A percentile compares a stretch with the other conserved stretches of the same genome.
phyloP scores from a whole-genome alignment of 2,888 invertebrate genomes.

The Thera britannica region DNA sequence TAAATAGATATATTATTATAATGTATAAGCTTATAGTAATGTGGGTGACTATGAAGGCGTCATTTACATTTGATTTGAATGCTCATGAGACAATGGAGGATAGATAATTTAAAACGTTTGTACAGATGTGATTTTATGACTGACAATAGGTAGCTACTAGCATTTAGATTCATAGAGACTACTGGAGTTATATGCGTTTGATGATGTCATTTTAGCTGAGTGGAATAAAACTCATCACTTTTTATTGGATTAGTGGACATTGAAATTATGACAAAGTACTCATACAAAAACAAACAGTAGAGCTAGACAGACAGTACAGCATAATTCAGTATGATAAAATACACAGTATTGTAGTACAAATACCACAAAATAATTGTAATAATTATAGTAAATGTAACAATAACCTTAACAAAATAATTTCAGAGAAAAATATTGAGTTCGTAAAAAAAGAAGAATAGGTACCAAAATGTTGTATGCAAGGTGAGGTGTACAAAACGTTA shows the following conservation, averaged over 20 bases:
- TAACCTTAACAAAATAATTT: background rate
- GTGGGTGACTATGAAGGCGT: conserved; percentile 50
- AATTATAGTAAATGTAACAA: background rate
- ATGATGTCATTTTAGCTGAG: conserved; percentile 33
- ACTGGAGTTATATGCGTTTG: conserved; percentile 29
- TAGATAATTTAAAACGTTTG: conserved; percentile 53
- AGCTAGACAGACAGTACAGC: too few relatives aligned
- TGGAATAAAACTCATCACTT: conserved; percentile 4
- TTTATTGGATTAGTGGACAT: conserved; percentile 1
- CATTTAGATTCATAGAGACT: conserved; percentile 51
- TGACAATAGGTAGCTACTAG: conserved; percentile 46
- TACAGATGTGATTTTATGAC: conserved; percentile 50
- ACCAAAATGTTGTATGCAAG: background rate
- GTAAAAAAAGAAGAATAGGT: background rate
- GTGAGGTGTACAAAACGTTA: conserved; percentile 34
- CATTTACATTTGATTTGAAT: conserved; percentile 61
- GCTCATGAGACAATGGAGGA: conserved; percentile 58
- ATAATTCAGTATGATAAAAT: too few relatives aligned
- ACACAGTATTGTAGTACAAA: too few relatives aligned
- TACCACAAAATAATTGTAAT: background rate
- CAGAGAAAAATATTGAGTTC: background rate
- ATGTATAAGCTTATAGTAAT: conserved; percentile 28
- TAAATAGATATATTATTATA: conserved; percentile 14
- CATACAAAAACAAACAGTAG: too few relatives aligned
- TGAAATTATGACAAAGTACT: background rate